These are phyloP conservation scores for Xenotilapia longispinis DNA, from an alignment of 2,113 vertebrate genomes.

Conservation along the genomic window DNA sequence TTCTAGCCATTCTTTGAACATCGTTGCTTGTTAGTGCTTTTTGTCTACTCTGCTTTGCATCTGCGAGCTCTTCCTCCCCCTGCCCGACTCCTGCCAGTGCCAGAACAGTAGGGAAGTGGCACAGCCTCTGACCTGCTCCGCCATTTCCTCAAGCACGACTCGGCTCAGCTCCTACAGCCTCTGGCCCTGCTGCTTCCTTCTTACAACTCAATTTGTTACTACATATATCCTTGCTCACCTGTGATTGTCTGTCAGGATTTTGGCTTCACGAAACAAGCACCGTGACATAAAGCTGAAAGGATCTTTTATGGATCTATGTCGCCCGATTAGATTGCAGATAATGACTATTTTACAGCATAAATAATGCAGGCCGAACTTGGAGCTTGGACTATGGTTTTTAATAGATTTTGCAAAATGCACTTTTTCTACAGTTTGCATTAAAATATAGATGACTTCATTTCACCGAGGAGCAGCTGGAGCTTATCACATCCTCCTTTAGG, in stretches of 20 bases:
- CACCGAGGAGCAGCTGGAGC: neutral
- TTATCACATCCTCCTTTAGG: neutral
- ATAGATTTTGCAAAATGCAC: neutral
- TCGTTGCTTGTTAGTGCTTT: neutral
- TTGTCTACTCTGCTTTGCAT: neutral
- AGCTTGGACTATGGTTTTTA: neutral
- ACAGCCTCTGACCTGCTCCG: neutral
- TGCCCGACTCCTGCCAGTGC: neutral
- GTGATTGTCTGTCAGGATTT: neutral
- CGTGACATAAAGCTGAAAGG: neutral
- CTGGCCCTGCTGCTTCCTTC: neutral
- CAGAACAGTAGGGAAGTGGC: neutral
- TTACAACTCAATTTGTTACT: neutral
- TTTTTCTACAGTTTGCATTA: neutral
- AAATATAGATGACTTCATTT: neutral
- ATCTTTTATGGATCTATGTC: neutral
- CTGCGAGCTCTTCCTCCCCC: neutral
- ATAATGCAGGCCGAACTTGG: neutral
- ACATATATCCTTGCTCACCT: neutral
- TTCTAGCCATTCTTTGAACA: neutral
- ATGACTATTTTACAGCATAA: neutral
- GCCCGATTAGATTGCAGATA: neutral
- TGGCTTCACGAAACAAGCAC: neutral
- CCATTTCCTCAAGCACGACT: neutral
- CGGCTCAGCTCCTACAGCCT: neutral